phyloP scores from a whole-genome alignment of 2,797 vertebrate genomes.

The Squalus acanthias region DNA sequence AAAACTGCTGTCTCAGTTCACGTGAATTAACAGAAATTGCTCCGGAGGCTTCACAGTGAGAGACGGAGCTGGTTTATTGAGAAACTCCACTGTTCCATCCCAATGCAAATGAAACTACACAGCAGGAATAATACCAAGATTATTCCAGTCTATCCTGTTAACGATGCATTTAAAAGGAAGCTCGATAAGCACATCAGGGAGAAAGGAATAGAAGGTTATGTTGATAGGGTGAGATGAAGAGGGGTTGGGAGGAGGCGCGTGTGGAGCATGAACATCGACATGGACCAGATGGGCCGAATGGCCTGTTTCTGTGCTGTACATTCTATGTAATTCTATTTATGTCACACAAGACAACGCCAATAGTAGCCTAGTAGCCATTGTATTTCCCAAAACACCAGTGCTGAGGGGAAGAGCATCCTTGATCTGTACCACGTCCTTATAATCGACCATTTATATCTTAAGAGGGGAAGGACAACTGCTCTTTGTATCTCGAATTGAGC shows the following conservation, averaged over 20 bases:
- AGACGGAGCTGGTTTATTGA: not conserved
- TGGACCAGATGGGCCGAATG: not conserved
- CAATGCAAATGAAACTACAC: not conserved
- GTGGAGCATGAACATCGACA: not conserved
- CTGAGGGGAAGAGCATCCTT: not conserved
- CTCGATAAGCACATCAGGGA: not conserved
- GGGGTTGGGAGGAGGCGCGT: not conserved
- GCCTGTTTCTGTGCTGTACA: not conserved
- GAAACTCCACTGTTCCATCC: not conserved
- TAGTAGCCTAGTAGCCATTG: not conserved
- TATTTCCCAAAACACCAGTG: not conserved
- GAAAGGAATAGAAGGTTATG: not conserved
- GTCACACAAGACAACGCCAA: not conserved
- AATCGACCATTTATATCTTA: not conserved
- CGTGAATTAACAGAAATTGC: not conserved
- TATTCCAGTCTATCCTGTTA: not conserved
- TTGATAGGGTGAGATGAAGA: not conserved
- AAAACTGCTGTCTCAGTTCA: not conserved
- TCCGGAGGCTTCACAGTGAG: not conserved
- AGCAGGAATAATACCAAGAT: not conserved
- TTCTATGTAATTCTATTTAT: not conserved
- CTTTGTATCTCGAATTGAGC: not conserved
- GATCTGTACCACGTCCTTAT: not conserved
- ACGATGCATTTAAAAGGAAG: not conserved
- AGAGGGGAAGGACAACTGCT: not conserved